Base-by-base conservation (phyloP, 92 coral and sea anemone genomes). In the Palythoa caribaeorum region DNA sequence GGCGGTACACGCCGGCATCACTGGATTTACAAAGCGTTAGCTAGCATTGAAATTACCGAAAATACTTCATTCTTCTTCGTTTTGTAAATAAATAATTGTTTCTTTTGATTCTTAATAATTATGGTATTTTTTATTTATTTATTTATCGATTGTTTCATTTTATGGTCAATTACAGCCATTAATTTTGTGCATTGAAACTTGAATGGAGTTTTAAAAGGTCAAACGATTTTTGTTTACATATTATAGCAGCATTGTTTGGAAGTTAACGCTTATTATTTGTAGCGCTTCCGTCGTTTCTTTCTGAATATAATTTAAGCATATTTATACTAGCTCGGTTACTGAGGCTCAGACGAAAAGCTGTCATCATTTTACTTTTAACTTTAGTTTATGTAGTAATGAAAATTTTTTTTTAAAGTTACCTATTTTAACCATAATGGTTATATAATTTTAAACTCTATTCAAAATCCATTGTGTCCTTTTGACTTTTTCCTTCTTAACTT, bases 401-500 rank as follows among this genome's bases (percentile, higher is more conserved):
- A 71, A 35, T 71, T 38, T 71, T 71, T 71, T 71, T 71, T 71
- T 71, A 71, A 38, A 47, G 59, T 75, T 57, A 75, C 79, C 38
- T 75, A 75, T 75, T 75, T 75, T 15, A 75, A 75, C 79, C 79
- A 74, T 16, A 74, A 74, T 74, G 78, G 78, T 74, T 74, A 44
- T 74, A 15, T 74, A 74, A 74, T 74, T 74, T 28, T 28, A 28
- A 74, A 74, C 78, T 74, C 59, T 39, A 74, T 74, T 74, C 54
- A 74, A 44, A 74, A 74, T 44, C 78, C 78, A 75, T 75, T 75
- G 79, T 35, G 79, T 44, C 79, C 79, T 75, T 75, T 75, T 75
- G 28, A 28, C 28, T 28, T 28, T 28, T 28, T 75, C 59, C 79
- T 48, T 75, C 59, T 75, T 75, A 48, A 75, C 79, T 75, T 75